Base-by-base conservation (phyloP, 2,888 invertebrate species). In the Geotrupes spiniger region DNA sequence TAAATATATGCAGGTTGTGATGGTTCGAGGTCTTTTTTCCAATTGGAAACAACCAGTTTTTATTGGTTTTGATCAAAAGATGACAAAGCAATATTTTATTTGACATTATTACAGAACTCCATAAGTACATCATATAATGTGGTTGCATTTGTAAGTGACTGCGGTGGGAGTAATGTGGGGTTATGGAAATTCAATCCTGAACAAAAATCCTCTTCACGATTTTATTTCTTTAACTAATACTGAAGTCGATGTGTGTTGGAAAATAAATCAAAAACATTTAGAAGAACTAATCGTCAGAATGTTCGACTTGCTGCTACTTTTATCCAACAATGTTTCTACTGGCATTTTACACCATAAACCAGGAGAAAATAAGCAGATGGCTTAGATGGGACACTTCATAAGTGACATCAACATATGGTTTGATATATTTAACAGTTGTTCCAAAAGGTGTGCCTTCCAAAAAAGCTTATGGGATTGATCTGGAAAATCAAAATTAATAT, bases 1-100 rank as follows among this genome's bases (percentile, higher is more conserved):
- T 43, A 47, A 44, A 11, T 44, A 64, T 36, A 60, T 61, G 57
- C 64, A 58, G 51, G 59, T 58, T 5, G 44, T 59, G 5, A 58
- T 64, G 52, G 56, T 52, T 16, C 42, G 61, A 31, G 61, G 61
- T 9, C 36, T 62, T 5, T 55, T 54, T 41, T 51, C 33, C 5
- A 51, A 56, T 10, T 63, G 61, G 57, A 60, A 63, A 36, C 62
- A 63, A 42, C 60, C 57, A 12, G 45, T 62, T 15, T 63, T 47
- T 39, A 38, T 57, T 9, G 53, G 48, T 10, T 67, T 68, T 51
- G 67, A 65, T 46, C 37, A 55, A 47, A 64, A 59, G 48, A 60
- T 67, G 39, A 64, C 63, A 12, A 44, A 55, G 46, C n/a, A 17
- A 52, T n/a, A 41, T 63, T 48, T 47, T 60, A 15, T 6, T 45